Base-by-base conservation (phyloP, 1,140 invertebrate species). In the Vollenhovia emeryi region DNA sequence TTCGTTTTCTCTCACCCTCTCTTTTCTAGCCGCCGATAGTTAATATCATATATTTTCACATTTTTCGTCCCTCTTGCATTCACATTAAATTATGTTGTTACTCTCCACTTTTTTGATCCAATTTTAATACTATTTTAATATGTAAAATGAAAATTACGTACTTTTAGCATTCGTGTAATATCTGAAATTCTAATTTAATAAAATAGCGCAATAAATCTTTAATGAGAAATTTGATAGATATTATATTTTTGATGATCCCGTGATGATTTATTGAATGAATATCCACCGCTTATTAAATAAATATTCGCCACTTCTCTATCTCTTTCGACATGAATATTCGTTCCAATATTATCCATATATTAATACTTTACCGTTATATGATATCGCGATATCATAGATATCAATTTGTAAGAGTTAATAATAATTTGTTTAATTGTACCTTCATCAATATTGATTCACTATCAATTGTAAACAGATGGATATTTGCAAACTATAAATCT, bases 171-270 rank as follows among this genome's bases (percentile, higher is more conserved):
- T 73, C 5, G 15, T 36, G n/a, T 8, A 73, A 55, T 55, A 73
- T 52, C 9, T 73, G 45, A 73, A 52, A 55, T 55, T 73, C n/a
- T 52, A 71, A 52, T 71, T 71, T 36, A 52, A 73, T 55, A 73
- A 21, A 73, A 36, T 73, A 30, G 48, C 30, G 30, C 48, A 73
- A 36, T 55, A 55, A 52, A 52, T 45, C 2, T 43, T 66, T 66
- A 66, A 45, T 45, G 36, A 66, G 40, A 66, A 66, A 66, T 43
- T 66, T 66, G 36, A 66, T 66, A 66, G 62, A 66, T 45, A 43
- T 66, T 66, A 43, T 45, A 66, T 66, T 45, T 66, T 66, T 43
- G 21, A 45, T 66, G 21, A 66, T 45, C 2, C 21, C 45, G 36
- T 66, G 6, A 66, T 43, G 62, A 0, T 66, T 66, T 66, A 66